A percentile compares a stretch with the other conserved stretches of the same genome.
Conservation (phyloP, 2,888 invertebrate species). For the Parnassius glacialis region DNA sequence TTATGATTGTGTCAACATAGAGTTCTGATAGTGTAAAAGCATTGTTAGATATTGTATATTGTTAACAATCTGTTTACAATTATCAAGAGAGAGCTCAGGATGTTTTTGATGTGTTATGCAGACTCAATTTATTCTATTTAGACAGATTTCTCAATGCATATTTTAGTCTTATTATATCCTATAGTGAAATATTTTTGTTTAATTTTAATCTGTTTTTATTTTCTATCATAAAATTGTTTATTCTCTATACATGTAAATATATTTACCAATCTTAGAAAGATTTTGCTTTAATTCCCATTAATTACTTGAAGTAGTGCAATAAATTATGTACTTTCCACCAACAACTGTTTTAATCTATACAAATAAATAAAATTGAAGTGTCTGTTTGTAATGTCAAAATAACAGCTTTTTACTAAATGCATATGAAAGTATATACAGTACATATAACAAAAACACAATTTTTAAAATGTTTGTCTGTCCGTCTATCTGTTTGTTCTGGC, state of each 20-base stretch:
- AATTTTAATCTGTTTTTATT: slow-evolving; percentile 16
- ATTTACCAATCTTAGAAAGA: slow-evolving; percentile 7
- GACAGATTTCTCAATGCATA: slow-evolving; percentile 16
- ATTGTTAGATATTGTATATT: slow-evolving; percentile 15
- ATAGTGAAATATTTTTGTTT: slow-evolving; percentile 12
- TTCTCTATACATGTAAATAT: slow-evolving; percentile 21
- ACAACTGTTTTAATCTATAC: neutral
- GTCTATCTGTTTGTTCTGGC: too few species aligned
- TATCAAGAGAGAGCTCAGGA: slow-evolving; percentile 1
- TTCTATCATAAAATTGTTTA: slow-evolving; percentile 3
- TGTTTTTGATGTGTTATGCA: slow-evolving; percentile 7
- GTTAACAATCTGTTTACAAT: slow-evolving; percentile 15
- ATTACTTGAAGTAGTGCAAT: slow-evolving; percentile 12
- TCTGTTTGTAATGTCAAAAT: too few species aligned
- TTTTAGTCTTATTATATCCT: slow-evolving; percentile 18
- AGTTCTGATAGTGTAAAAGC: slow-evolving; percentile 23
- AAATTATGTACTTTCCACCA: neutral
- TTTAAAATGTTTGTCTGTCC: too few species aligned
- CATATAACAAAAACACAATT: too few species aligned
- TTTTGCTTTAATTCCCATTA: neutral
- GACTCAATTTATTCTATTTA: slow-evolving; percentile 8
- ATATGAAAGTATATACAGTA: too few species aligned
- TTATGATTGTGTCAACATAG: slow-evolving; percentile 7
- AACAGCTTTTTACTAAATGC: too few species aligned
- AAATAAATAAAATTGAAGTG: too few species aligned